These are phyloP conservation scores for Paracentrotus lividus DNA, from an alignment of 53 echinoderm and acorn worm genomes.

Conservation along the genomic window DNA sequence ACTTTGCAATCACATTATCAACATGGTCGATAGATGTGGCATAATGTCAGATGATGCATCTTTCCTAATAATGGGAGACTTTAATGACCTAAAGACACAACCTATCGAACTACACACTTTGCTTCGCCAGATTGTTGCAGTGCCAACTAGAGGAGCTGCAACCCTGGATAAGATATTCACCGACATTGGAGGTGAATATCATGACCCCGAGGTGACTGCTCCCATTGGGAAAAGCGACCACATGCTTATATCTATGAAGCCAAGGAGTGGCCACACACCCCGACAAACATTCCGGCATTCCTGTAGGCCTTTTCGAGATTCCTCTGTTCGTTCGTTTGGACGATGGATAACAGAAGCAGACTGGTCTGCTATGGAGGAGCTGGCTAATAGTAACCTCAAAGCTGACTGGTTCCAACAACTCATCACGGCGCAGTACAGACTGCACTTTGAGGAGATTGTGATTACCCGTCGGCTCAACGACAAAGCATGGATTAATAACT, in stretches of 20 bases:
- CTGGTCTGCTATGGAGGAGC: slow-evolving; percentile 31
- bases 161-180: slow-evolving; percentile 71
- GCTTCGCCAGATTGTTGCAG: slow-evolving; percentile 49
- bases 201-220: neutral
- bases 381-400: neutral
- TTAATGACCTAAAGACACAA: slow-evolving; percentile 63
- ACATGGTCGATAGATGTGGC: slow-evolving; percentile 19
- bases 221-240: slow-evolving; percentile 67
- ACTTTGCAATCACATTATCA: slow-evolving; percentile 1
- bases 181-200: slow-evolving; percentile 45
- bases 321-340: slow-evolving; percentile 70
- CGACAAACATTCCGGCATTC: slow-evolving; percentile 12
- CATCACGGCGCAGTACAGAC: slow-evolving; percentile 43
- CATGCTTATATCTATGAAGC: slow-evolving; percentile 19
- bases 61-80: slow-evolving; percentile 65
- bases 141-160: slow-evolving; percentile 54
- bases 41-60: slow-evolving; percentile 21
- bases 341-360: slow-evolving; percentile 68
- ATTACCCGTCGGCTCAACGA: slow-evolving; percentile 42
- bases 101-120: slow-evolving; percentile 54
- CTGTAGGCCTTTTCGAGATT: slow-evolving; percentile 66
- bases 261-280: slow-evolving; percentile 3
- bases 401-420: slow-evolving; percentile 52
- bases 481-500: slow-evolving; percentile 70
- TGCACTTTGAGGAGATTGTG: slow-evolving; percentile 39